Base-by-base conservation (phyloP, 2,113 vertebrate species). In the Siniperca knerii region DNA sequence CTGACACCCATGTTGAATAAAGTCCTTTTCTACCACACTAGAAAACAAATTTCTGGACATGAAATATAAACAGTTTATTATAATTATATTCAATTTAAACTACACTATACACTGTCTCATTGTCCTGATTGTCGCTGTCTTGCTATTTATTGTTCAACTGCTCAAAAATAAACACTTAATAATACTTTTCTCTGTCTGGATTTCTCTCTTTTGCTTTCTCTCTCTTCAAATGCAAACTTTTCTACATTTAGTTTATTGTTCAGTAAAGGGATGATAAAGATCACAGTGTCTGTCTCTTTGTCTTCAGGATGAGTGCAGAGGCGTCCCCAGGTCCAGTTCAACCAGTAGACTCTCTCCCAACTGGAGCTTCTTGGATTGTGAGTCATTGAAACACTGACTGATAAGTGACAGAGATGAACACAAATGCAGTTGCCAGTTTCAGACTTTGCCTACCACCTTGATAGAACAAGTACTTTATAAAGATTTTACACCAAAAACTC, bases 281-380 rank as follows among this genome's bases (percentile, higher is more conserved):
- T 76, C 5, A 76, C 50, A 48, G 9, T 21, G 23, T 86, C 8
- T 67, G 15, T 60, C 8, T 61, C 10, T 60, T 35, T 88, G 42
- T 75, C 52, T 77, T 1, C 96, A 98, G 84, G 97, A 99, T 91
- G 96, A 96, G 89, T 84, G 70, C 84, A 40, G 93, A 88, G 92
- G 91, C 21, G n/a, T 95, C 69, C 78, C 91, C 46, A 94, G 96
- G 93, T 96, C 96, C 13, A 95, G 96, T 80, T 98, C 98, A 20
- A 94, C 96, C 80, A 97, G 97, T 88, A 95, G 96, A 90, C 97
- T 99, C 48, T 99, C 98, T 77, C 92, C 97, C 25, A 97, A 97
- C 93, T 99, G 98, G 98, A 99, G 98, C 95, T 99, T 99, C 95
- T 96, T 99, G 91, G 98, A 99, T 3, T 99, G 98, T 99, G 92